phyloP scores from a whole-genome alignment of 2,888 invertebrate species.

The Synergus laeviventris region DNA sequence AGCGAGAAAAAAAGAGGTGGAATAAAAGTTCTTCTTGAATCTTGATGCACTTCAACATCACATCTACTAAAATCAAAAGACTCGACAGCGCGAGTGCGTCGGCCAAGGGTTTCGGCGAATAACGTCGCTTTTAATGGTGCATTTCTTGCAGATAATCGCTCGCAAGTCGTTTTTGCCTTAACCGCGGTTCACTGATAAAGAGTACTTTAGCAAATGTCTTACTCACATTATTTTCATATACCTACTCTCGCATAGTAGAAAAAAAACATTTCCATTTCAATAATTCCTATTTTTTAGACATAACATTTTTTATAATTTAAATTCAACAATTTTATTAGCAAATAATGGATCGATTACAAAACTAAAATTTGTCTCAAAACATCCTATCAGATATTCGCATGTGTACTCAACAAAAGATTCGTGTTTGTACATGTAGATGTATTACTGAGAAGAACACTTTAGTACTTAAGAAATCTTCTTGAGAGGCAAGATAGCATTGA shows the following conservation, averaged over 20 bases:
- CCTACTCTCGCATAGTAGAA: neutral
- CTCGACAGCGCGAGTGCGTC: constrained; percentile 28
- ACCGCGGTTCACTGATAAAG: constrained; percentile 8
- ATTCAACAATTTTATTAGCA: too few species aligned
- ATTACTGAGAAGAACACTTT: constrained; percentile 11
- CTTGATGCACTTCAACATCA: constrained; percentile 36
- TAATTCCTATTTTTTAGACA: neutral
- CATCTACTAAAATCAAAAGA: constrained; percentile 24
- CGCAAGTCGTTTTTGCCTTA: constrained; percentile 21
- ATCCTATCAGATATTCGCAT: too few species aligned
- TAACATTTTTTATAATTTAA: neutral
- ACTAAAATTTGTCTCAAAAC: neutral
- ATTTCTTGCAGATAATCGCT: constrained; percentile 35
- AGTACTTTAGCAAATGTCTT: constrained; percentile 14
- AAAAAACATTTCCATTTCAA: neutral
- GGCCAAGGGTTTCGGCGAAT: constrained; percentile 30
- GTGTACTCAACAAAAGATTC: neutral
- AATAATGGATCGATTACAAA: too few species aligned
- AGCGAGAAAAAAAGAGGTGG: constrained; percentile 1
- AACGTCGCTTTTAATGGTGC: constrained; percentile 34
- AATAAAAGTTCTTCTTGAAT: constrained; percentile 30
- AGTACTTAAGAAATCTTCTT: neutral
- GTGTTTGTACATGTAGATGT: neutral
- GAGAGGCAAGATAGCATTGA: constrained; percentile 2
- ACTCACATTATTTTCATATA: constrained; percentile 6